Conservation (phyloP, 2,888 invertebrate genomes). For the Catotricha subobsoleta region DNA sequence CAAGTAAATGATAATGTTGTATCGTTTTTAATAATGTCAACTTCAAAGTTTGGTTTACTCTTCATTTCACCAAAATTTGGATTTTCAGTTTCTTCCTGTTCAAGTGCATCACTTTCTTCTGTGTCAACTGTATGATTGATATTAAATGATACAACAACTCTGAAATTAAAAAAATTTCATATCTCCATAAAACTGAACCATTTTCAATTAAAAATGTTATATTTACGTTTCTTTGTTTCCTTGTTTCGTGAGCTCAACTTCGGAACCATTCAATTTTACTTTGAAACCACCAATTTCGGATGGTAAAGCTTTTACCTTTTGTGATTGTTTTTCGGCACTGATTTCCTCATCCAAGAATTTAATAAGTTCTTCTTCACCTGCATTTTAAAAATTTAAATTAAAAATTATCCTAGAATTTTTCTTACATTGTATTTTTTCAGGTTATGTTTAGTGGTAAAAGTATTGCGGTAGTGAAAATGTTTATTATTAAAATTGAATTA, state of each 20-base stretch:
- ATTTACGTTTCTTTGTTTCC: conserved; percentile 51
- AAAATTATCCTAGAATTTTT: conserved; percentile 4
- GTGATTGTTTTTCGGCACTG: conserved; percentile 70
- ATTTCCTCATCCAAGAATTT: conserved; percentile 91
- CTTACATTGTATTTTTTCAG: conserved; percentile 13
- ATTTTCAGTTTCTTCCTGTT: conserved; percentile 40
- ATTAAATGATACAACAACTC: conserved; percentile 67
- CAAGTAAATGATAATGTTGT: conserved; percentile 72
- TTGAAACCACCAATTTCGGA: conserved; percentile 65
- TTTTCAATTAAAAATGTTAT: too few species aligned
- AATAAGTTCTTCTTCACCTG: conserved; percentile 72
- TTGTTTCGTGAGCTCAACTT: conserved; percentile 64
- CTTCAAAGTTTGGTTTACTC: conserved; percentile 79
- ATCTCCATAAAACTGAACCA: not conserved
- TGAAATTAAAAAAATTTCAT: conserved; percentile 22
- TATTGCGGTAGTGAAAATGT: too few species aligned
- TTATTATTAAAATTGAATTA: not conserved
- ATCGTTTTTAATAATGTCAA: conserved; percentile 63
- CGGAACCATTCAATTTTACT: conserved; percentile 61
- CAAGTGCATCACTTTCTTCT: conserved; percentile 39
- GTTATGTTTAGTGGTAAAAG: too few species aligned
- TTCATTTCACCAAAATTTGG: conserved; percentile 67
- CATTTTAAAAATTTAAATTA: conserved; percentile 8
- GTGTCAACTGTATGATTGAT: conserved; percentile 90
- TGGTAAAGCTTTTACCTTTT: conserved; percentile 55